These are phyloP conservation scores for Tridacna gigas DNA, from an alignment of 2,888 invertebrate genomes.

Conservation along the genomic window DNA sequence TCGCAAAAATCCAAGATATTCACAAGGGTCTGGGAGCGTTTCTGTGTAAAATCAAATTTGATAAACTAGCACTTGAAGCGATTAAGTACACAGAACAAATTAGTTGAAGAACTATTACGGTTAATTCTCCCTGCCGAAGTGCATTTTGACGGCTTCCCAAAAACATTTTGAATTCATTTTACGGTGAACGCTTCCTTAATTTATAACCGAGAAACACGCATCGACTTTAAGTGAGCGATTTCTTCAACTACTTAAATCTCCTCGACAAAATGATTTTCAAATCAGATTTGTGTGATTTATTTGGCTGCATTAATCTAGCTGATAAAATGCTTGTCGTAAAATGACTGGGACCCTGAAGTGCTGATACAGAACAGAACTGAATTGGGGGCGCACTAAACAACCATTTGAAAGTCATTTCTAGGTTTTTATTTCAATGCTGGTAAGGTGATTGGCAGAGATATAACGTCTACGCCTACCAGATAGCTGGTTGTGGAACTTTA, in stretches of 20 bases:
- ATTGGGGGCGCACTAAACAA: too few relatives aligned
- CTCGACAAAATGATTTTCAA: conserved; percentile 14
- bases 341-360: too few relatives aligned
- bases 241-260: background rate
- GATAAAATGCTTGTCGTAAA: background rate
- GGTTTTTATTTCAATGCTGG: too few relatives aligned
- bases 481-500: too few relatives aligned
- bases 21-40: conserved; percentile 37
- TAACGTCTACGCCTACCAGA: too few relatives aligned
- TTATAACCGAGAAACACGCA: conserved; percentile 10
- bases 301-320: conserved; percentile 9
- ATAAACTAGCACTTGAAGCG: conserved; percentile 53
- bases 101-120: conserved; percentile 52
- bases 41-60: conserved; percentile 43
- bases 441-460: too few relatives aligned
- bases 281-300: conserved; percentile 20
- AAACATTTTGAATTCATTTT: conserved; percentile 33
- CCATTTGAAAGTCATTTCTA: too few relatives aligned
- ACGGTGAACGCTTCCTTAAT: conserved; percentile 13
- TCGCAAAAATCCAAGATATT: conserved; percentile 35
- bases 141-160: conserved; percentile 43
- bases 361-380: too few relatives aligned
- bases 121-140: conserved; percentile 47
- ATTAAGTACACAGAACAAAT: conserved; percentile 50
- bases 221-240: conserved; percentile 23